Evolutionary conservation across 2,888 invertebrate genomes (phyloP).

Genomic region (Pyralis farinalis): DNA sequence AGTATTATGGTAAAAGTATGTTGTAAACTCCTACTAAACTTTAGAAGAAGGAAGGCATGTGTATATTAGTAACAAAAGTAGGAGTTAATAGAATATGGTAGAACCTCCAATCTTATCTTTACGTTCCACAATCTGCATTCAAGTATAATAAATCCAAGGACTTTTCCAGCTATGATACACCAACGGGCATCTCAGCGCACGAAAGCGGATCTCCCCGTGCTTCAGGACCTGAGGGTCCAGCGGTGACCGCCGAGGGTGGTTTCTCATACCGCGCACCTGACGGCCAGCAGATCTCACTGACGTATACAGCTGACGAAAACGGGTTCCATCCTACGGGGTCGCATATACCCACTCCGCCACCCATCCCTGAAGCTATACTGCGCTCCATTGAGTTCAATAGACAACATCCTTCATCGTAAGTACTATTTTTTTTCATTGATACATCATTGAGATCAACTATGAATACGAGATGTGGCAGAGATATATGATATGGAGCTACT

Average conservation of each 20-base stretch:
- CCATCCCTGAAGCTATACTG: constrained; percentile 80
- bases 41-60: no score
- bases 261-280: constrained; percentile 85
- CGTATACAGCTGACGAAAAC: constrained; percentile 86
- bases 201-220: constrained; percentile 82
- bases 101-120: no score
- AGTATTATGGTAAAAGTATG: no score
- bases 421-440: constrained; percentile 11
- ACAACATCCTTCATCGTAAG: constrained; percentile 50
- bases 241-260: constrained; percentile 83
- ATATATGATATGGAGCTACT: no score
- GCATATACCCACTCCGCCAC: constrained; percentile 82
- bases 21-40: no score
- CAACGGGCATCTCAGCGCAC: constrained; percentile 82
- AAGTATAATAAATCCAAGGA: no score
- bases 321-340: constrained; percentile 84
- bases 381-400: constrained; percentile 71
- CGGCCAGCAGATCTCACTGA: constrained; percentile 82
- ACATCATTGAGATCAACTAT: no score
- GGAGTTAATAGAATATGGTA: no score
- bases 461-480: no score
- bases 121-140: no score
- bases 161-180: constrained; percentile 81
- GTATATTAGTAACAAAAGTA: no score
- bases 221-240: constrained; percentile 73